Evolutionary conservation across 2,888 invertebrate genomes (phyloP).

Genomic region (Lithophane ornitopus): DNA sequence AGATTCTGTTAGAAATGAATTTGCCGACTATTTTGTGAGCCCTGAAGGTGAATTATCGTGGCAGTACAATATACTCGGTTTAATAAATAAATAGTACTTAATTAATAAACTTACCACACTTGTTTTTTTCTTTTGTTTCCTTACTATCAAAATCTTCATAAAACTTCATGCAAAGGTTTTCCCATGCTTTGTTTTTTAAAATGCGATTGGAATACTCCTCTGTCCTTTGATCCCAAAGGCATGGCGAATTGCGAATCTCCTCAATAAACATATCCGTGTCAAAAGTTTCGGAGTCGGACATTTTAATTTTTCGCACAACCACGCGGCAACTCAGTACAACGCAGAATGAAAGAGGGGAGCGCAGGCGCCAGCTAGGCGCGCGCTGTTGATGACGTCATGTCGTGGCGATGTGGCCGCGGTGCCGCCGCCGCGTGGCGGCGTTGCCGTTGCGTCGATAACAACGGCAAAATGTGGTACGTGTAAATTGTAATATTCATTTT

Average conservation of each 20-base stretch:
- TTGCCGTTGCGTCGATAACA: too few species aligned
- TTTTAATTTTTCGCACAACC: constrained; percentile 54
- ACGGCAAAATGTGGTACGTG: too few species aligned
- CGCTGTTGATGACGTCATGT: too few species aligned
- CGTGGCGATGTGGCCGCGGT: too few species aligned
- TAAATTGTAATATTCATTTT: too few species aligned
- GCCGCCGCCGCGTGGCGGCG: too few species aligned
- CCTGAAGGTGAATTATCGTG: constrained; percentile 55
- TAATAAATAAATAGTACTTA: constrained; percentile 40
- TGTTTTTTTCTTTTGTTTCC: constrained; percentile 44
- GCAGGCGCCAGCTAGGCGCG: too few species aligned
- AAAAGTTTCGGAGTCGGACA: constrained; percentile 46
- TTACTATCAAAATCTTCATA: constrained; percentile 3
- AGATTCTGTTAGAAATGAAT: constrained; percentile 56
- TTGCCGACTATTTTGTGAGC: constrained; percentile 53
- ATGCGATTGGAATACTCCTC: constrained; percentile 48
- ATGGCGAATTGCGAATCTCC: constrained; percentile 49
- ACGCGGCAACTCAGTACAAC: constrained; percentile 48
- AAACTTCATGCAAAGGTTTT: constrained; percentile 44
- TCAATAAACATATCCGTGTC: constrained; percentile 51
- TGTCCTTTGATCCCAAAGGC: constrained; percentile 49
- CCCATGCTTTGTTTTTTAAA: constrained; percentile 50
- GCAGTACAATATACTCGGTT: constrained; percentile 50
- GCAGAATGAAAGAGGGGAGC: constrained; percentile 37
- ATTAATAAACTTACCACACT: constrained; percentile 50